phyloP scores from a whole-genome alignment of 2,888 invertebrate species.

The Pheosia tremula region DNA sequence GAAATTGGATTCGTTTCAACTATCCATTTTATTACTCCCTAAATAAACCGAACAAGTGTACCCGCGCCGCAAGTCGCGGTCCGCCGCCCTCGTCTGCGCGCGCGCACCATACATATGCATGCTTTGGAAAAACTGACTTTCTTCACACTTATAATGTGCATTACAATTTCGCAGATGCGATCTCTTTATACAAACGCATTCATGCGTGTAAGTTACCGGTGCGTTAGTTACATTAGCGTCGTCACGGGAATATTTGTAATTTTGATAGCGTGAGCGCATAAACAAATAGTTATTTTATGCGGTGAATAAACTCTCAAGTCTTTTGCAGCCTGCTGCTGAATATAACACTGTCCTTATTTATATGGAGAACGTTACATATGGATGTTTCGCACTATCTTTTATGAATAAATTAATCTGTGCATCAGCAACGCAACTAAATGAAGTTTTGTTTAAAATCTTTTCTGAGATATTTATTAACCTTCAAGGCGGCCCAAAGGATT shows the following conservation, averaged over 20 bases:
- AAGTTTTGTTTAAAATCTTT: no score
- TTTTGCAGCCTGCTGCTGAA: no score
- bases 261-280: conserved; percentile 4
- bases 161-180: conserved; percentile 70
- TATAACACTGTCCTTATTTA: no score
- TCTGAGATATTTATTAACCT: not conserved
- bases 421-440: no score
- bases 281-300: conserved; percentile 5
- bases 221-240: conserved; percentile 37
- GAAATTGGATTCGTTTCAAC: conserved; percentile 23
- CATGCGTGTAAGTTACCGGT: conserved; percentile 51
- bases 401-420: no score
- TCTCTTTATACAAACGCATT: conserved; percentile 63
- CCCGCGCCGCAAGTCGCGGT: conserved; percentile 48
- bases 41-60: conserved; percentile 30
- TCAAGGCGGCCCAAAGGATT: not conserved
- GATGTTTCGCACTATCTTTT: no score
- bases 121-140: conserved; percentile 75
- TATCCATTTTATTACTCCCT: conserved; percentile 26
- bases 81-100: conserved; percentile 53
- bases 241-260: conserved; percentile 29
- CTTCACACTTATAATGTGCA: conserved; percentile 69
- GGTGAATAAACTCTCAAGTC: not conserved
- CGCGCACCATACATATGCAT: conserved; percentile 67
- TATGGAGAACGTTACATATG: no score